Conservation (phyloP, 2,113 vertebrate species). For the Odontesthes bonariensis region DNA sequence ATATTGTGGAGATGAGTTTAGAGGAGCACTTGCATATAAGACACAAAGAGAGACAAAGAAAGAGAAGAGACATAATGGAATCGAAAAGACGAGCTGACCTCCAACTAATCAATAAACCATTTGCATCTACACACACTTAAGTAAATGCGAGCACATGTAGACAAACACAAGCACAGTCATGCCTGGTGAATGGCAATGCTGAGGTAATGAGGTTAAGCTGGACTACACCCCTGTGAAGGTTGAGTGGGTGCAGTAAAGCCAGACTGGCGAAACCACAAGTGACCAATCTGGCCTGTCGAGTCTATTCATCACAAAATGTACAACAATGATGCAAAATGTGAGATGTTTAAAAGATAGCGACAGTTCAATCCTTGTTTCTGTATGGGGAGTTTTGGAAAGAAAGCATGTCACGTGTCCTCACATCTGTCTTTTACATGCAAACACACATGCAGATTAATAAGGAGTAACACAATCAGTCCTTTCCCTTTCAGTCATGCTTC, state of each 20-base stretch:
- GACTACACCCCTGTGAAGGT: constrained; percentile 64
- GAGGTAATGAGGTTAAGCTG: constrained; percentile 68
- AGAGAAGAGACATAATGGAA: background rate
- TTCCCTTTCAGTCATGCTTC: constrained; percentile 15
- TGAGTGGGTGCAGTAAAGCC: constrained; percentile 66
- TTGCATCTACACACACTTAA: constrained; percentile 2
- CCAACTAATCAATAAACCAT: constrained; percentile 26
- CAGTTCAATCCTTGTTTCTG: background rate
- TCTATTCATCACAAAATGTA: background rate
- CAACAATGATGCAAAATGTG: background rate
- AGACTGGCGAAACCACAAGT: constrained; percentile 29
- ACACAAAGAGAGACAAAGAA: background rate
- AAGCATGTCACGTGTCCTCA: background rate
- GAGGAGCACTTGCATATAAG: background rate
- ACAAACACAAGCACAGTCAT: background rate
- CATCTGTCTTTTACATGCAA: constrained; percentile 8
- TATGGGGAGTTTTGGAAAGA: background rate
- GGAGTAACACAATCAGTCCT: background rate
- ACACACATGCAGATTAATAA: constrained; percentile 10
- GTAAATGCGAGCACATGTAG: constrained; percentile 11
- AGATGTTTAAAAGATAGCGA: background rate
- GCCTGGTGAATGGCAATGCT: constrained; percentile 58
- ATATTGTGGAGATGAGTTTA: background rate
- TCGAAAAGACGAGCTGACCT: background rate
- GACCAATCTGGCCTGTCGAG: background rate